phyloP scores from a whole-genome alignment of 2,113 vertebrate genomes.

The Gyps fulvus region DNA sequence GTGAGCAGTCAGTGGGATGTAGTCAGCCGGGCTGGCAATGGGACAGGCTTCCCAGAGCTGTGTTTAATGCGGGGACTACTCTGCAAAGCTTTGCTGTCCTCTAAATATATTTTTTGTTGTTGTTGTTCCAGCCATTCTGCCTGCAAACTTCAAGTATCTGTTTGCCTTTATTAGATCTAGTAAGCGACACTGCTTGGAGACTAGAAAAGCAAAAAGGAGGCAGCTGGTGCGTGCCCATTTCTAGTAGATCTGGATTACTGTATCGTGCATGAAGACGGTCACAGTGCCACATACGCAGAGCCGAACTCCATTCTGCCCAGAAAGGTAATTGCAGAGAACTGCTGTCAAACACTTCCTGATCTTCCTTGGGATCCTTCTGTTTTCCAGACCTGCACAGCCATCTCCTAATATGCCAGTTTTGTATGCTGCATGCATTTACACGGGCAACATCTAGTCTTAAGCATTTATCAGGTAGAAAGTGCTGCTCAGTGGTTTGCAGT shows the following conservation, averaged over 20 bases:
- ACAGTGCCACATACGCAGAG: too few relatives aligned
- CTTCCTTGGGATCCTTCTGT: neutral
- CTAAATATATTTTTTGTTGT: neutral
- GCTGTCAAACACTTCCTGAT: neutral
- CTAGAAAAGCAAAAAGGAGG: neutral
- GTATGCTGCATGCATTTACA: fast-evolving
- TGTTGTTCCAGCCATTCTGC: neutral
- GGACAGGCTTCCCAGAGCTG: neutral
- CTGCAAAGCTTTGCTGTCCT: neutral
- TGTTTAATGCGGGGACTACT: neutral
- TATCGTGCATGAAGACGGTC: neutral
- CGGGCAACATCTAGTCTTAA: too few relatives aligned
- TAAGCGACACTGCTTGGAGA: neutral
- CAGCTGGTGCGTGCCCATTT: fast-evolving
- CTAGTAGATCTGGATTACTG: neutral
- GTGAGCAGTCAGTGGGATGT: neutral
- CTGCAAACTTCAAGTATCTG: neutral
- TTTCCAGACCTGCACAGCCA: neutral
- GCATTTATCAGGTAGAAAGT: fast-evolving
- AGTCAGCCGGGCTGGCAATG: neutral
- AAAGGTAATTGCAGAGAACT: neutral
- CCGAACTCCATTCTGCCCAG: neutral
- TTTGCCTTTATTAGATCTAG: neutral
- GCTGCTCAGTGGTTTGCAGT: neutral
- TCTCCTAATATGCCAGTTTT: neutral